Evolutionary conservation across 2,113 vertebrate genomes (phyloP), one percentile per base, ranked within the genome.

Genomic region (Grallaria varia): DNA sequence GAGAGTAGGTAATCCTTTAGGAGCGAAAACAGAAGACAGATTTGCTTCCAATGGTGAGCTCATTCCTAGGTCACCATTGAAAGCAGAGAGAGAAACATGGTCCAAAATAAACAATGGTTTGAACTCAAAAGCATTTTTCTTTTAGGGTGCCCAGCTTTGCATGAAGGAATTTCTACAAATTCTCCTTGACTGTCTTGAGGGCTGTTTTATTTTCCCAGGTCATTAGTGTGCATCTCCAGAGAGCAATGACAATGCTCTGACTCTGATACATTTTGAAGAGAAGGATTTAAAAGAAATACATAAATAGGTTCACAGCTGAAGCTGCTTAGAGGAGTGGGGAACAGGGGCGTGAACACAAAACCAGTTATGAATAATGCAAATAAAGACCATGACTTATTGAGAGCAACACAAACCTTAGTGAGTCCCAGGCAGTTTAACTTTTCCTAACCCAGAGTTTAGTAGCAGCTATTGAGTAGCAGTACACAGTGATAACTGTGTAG

Each of bases 1-100:
- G 93, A 94, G 95, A 96, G 95, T 96, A 98, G 98, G 97, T 98
- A 98, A 98, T 98, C 97, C 97, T 97, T 98, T 97, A 97, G 97
- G 97, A 97, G 98, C 98, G 97, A 97, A 98, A 98, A 97, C 97
- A 98, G 98, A 98, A 98, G 98, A 98, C 94, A 94, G 96, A 97
- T 97, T 97, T 94, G 93, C 93, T 98, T 98, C 98, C 98, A 98
- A 97, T 96, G 90, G 96, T 98, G 98, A 98, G 97, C 98, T 98
- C 98, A 98, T 97, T 98, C 91, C 89, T 97, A 97, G 97, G 97
- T 98, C 98, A 98, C 96, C 94, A 97, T 12, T 97, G 95, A 98
- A 97, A 98, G 92, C 96, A 92, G 84, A 96, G 95, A 97, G 78
- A 93, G 97, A 96, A 94, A 76, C 4, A 14, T 63, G 69, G 60